Evolutionary conservation across 2,797 vertebrate species (phyloP), one percentile per base, ranked within the genome.

Genomic region (Pogoniulus pusillus): DNA sequence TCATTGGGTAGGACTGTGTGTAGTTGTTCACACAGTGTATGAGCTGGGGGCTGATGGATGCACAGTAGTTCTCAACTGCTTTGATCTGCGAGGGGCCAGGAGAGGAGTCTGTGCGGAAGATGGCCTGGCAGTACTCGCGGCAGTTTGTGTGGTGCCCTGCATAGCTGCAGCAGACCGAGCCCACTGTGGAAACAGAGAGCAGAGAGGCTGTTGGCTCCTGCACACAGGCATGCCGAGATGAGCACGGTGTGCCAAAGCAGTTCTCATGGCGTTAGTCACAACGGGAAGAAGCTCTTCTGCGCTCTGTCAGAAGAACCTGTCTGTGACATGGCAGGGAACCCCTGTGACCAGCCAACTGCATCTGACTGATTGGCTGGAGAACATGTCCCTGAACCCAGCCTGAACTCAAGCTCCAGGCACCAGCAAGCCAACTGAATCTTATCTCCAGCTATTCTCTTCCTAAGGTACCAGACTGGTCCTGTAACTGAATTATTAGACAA

Each of bases 111-210:
- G 99, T 99, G 91, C 99, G 98, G 97, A 99, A 99, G 97, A 99
- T 99, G 82, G 99, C 99, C 97, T 99, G 99, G 93, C 99, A 99
- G 94, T 99, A 99, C 82, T 99, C 99, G 55, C 99, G 97, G 85
- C 99, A 99, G 97, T 98, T 99, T 23, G 99, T 99, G 94, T 99
- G 99, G 86, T 99, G 98, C 18, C 99, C 99, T 58, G 99, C 99
- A 2, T 99, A 99, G 91, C 98, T 98, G 97, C 99, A 99, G 95
- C 99, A 99, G 5, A 99, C 97, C 0, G 99, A 99, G 71, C 99
- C 99, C 99, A 99, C 99, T 99, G 89, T 7, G 90, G 79, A 82
- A 29, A 80, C 60, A 91, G 26, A 26, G 8, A 96, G 68, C 86
- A 90, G 68, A 82, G 85, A 45, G 89, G 20, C 57, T 37, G 15